Conservation (phyloP, 2,113 vertebrate genomes). For the Myanophis thanlyinensis region DNA sequence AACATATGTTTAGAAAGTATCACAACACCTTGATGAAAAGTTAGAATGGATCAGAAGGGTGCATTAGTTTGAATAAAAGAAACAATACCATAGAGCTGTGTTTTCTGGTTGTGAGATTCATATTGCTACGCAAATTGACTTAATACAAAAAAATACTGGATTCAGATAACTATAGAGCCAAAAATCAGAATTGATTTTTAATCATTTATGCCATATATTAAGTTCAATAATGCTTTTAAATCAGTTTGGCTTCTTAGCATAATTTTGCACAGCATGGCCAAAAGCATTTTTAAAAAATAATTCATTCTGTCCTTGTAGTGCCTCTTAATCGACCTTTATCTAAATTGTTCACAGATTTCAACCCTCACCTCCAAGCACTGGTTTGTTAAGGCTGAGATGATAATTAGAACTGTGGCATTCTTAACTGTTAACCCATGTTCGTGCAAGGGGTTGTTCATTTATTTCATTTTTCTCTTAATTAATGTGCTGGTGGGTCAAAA, state of each 20-base stretch:
- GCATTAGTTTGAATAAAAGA: neutral
- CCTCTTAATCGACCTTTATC: conserved; percentile 17
- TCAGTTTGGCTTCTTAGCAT: conserved; percentile 7
- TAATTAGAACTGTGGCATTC: conserved; percentile 46
- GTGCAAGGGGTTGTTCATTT: conserved; percentile 10
- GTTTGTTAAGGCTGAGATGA: conserved; percentile 40
- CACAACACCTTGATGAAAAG: neutral
- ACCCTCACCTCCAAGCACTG: neutral
- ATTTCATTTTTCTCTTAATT: conserved; percentile 38
- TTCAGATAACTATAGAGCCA: neutral
- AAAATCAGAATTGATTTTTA: neutral
- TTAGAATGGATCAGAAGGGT: too few relatives aligned
- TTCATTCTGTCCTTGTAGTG: conserved; percentile 14
- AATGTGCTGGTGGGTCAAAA: conserved; percentile 40
- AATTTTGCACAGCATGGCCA: neutral
- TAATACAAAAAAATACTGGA: neutral
- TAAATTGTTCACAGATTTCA: conserved; percentile 27
- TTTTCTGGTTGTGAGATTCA: neutral
- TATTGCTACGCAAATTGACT: neutral
- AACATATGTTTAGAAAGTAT: neutral
- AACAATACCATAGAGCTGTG: neutral
- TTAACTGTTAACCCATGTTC: conserved; percentile 5
- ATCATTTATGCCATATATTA: neutral
- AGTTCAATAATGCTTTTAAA: neutral
- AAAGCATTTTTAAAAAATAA: neutral